These are phyloP conservation scores for Rhinolophus sinicus DNA, from an alignment of 2,113 vertebrate genomes.

Conservation along the genomic window DNA sequence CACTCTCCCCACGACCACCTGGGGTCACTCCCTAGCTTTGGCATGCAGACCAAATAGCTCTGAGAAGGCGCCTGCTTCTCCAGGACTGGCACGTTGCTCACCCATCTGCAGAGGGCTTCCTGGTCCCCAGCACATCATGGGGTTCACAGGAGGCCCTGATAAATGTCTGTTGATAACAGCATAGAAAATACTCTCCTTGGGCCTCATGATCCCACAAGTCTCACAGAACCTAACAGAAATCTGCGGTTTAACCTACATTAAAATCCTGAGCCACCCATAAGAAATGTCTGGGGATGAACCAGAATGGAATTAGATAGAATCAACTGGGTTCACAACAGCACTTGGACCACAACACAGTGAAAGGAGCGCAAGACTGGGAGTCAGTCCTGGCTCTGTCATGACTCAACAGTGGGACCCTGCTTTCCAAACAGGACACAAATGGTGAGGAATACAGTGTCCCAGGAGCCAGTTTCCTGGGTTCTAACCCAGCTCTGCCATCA, in stretches of 20 bases:
- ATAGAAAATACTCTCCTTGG: slow-evolving; percentile 46
- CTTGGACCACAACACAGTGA: not conserved
- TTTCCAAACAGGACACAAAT: not conserved
- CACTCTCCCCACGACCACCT: not conserved
- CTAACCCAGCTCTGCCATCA: not conserved
- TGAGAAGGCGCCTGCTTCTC: not conserved
- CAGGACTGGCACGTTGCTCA: not conserved
- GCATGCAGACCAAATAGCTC: not conserved
- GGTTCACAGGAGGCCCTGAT: not conserved
- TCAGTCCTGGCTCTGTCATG: not conserved
- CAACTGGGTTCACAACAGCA: not conserved
- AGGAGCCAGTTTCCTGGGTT: not conserved
- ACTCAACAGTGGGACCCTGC: not conserved
- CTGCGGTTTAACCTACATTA: slow-evolving; percentile 66
- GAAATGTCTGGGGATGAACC: slow-evolving; percentile 9
- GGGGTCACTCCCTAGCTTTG: not conserved
- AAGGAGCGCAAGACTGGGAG: not conserved
- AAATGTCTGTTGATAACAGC: not conserved
- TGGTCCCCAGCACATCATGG: not conserved
- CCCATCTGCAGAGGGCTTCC: not conserved
- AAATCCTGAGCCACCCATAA: slow-evolving; percentile 46
- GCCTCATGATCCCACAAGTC: slow-evolving; percentile 28
- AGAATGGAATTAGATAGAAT: slow-evolving; percentile 16
- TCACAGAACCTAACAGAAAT: slow-evolving; percentile 66
- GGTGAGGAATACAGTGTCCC: not conserved